A percentile compares a stretch with the other conserved stretches of the same genome.
phyloP scores from a whole-genome alignment of 2,797 vertebrate species.

The Artibeus jamaicensis region DNA sequence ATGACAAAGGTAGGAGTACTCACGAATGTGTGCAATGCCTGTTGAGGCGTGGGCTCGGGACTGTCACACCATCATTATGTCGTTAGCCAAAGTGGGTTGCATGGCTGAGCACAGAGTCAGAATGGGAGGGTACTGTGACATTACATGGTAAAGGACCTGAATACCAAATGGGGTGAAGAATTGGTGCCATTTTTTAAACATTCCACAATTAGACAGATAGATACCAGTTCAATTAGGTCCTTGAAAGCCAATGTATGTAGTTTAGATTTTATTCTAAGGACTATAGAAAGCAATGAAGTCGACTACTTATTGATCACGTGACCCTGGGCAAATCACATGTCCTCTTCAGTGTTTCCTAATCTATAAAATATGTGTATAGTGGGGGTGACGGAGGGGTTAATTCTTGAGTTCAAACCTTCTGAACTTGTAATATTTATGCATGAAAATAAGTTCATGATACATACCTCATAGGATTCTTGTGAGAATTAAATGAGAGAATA shows the following conservation, averaged over 20 bases:
- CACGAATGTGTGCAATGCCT: neutral
- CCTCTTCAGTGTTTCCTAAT: neutral
- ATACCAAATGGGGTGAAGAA: neutral
- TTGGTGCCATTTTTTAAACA: neutral
- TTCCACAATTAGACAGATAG: neutral
- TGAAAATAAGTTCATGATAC: neutral
- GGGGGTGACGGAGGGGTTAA: accelerated
- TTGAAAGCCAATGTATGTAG: neutral
- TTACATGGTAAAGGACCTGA: neutral
- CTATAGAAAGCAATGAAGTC: neutral
- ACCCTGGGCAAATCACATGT: neutral
- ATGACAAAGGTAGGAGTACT: neutral
- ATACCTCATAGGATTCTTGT: neutral
- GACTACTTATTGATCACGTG: neutral
- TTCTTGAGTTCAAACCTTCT: neutral
- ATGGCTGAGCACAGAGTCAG: neutral
- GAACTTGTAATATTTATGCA: neutral
- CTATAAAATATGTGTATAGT: neutral
- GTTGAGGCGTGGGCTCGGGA: neutral
- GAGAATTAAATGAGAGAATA: neutral
- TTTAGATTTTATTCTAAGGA: neutral
- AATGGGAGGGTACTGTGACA: accelerated
- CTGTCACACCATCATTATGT: no score
- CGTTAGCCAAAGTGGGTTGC: neutral
- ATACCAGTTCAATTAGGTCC: neutral